Evolutionary conservation across 2,888 invertebrate species (phyloP).

Genomic region (Anoncus sp.): DNA sequence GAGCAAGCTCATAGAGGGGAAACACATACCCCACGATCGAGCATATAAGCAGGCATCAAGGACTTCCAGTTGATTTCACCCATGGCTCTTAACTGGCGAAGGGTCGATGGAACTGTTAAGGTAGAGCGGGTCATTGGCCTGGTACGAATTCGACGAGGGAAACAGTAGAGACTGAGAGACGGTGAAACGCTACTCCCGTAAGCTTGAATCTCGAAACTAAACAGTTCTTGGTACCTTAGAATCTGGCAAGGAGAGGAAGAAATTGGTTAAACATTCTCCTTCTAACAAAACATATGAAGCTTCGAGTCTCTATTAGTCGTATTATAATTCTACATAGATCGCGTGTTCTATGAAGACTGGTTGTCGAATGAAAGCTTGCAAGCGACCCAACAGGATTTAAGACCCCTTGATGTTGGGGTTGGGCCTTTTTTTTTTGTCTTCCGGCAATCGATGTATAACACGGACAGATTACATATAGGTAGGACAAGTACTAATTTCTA

Average conservation of each 20-base stretch:
- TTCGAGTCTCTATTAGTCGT: constrained; percentile 30
- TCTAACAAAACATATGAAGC: constrained; percentile 34
- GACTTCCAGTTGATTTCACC: constrained; percentile 58
- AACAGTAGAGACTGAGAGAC: constrained; percentile 2
- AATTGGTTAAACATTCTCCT: constrained; percentile 36
- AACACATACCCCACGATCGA: background rate
- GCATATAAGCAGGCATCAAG: constrained; percentile 16
- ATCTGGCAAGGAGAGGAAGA: constrained; percentile 26
- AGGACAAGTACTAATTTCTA: constrained; percentile 45
- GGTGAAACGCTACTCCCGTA: constrained; percentile 18
- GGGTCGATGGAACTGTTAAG: constrained; percentile 14
- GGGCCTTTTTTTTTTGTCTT: constrained; percentile 5
- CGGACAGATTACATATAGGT: constrained; percentile 1
- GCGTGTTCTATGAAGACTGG: background rate
- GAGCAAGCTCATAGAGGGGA: background rate
- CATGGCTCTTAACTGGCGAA: background rate
- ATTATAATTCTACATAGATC: background rate
- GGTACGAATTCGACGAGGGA: constrained; percentile 25
- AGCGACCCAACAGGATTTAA: background rate
- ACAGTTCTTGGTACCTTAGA: constrained; percentile 20
- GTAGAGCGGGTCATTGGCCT: constrained; percentile 26
- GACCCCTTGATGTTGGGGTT: background rate
- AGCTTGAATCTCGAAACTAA: constrained; percentile 3
- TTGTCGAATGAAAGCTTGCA: no score
- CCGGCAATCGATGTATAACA: constrained; percentile 5